Base-by-base conservation (phyloP, 1,140 invertebrate species). In the Drosophila pallidifrons region DNA sequence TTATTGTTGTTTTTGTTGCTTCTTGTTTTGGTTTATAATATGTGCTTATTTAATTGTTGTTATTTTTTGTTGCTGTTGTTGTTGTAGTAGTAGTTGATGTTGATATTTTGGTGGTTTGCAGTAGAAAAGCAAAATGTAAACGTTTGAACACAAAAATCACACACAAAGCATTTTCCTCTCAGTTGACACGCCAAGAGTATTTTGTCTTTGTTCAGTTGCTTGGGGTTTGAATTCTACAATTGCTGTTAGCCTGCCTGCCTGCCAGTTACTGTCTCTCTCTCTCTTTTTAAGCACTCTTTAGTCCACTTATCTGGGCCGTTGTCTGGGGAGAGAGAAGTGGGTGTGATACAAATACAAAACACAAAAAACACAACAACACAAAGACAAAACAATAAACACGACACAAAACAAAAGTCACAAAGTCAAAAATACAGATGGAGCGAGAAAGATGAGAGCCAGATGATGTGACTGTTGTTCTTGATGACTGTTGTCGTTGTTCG, bases 241-340 rank as follows among this genome's bases (percentile, higher is more conserved):
- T 81, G 75, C 63, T 67, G 63, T 32, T 52, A 47, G 64, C 38
- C 41, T 74, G 68, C 52, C 46, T 64, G 35, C 16, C 28, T 46
- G 35, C 6, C 32, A 51, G 51, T 65, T 15, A 55, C 30, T 63
- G 8, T 63, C 58, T 60, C 25, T 45, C 35, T 59, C 38, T 60
- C 13, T 38, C 46, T 51, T n/a, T 63, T 32, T 43, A 28, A 28
- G 52, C 60, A 41, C 28, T 69, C 55, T 67, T 45, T 67, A 72
- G 91, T 92, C 91, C 91, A 90, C 78, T 92, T 92, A 92, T 89
- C 91, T 92, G 88, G 91, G 91, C 91, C 91, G 82, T 92, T 92
- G 91, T 92, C 91, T 92, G 49, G 66, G 72, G 52, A 90, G 52
- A 87, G 59, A 77, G 20, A 65, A 79, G 41, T 75, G 67, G 64